A percentile compares a stretch with the other conserved stretches of the same genome.
phyloP scores from a whole-genome alignment of 2,113 vertebrate species.

The Daphoenositta chrysoptera region DNA sequence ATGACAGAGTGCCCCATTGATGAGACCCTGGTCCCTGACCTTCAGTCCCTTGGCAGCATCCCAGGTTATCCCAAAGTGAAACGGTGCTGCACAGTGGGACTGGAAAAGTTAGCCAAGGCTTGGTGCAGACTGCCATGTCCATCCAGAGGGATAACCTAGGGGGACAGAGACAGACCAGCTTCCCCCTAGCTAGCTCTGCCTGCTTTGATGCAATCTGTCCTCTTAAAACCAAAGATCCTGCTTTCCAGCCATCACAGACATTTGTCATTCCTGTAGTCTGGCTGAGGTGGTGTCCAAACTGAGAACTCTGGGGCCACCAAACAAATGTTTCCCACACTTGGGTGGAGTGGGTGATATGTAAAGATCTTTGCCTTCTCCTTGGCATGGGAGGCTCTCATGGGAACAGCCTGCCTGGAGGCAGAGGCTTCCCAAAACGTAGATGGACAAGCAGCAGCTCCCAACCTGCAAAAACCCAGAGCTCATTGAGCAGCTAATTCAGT shows the following conservation, averaged over 20 bases:
- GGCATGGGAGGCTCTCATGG: neutral
- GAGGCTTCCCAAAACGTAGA: neutral
- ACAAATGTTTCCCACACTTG: neutral
- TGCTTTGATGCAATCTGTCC: neutral
- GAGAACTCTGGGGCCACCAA: neutral
- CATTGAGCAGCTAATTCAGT: neutral
- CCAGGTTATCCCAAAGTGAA: neutral
- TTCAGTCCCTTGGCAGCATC: neutral
- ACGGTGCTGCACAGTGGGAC: neutral
- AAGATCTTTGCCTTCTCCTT: neutral
- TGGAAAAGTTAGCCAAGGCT: neutral
- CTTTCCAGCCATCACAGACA: neutral
- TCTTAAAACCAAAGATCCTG: neutral
- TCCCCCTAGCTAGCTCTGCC: neutral
- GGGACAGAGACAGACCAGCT: neutral
- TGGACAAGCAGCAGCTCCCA: neutral
- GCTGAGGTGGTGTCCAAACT: neutral
- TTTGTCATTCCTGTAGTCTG: neutral
- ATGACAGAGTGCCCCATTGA: accelerated
- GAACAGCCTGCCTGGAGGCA: neutral
- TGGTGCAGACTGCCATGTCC: neutral
- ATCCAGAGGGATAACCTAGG: neutral
- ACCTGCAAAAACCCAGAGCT: neutral
- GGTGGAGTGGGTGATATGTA: neutral
- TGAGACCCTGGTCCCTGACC: neutral